These are phyloP conservation scores for Nemoura dubitans DNA, from an alignment of 2,888 invertebrate species.

Conservation along the genomic window DNA sequence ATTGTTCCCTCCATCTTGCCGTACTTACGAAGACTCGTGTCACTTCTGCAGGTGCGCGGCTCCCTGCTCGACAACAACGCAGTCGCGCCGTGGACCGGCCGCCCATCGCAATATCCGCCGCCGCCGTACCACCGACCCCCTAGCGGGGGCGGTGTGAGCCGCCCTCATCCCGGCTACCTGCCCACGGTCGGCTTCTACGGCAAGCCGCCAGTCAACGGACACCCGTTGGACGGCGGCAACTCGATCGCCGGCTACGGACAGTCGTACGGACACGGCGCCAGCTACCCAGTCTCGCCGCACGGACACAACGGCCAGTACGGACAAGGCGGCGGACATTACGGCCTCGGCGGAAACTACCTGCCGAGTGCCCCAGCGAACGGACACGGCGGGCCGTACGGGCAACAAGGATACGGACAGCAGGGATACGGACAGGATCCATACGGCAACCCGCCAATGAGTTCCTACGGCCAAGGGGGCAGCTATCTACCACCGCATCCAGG, in stretches of 20 bases:
- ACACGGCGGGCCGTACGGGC: neutral
- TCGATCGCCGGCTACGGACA: no score
- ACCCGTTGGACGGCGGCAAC: no score
- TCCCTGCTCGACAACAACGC: neutral
- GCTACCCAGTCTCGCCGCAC: constrained; percentile 12
- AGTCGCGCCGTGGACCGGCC: constrained; percentile 21
- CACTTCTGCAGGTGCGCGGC: no score
- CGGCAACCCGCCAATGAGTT: neutral
- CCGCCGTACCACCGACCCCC: neutral
- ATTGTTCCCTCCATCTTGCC: no score
- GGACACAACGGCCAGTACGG: constrained; percentile 35
- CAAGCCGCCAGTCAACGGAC: no score
- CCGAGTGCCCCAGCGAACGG: constrained; percentile 60
- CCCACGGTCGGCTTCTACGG: neutral
- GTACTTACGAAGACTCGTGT: no score
- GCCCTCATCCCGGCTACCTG: no score
- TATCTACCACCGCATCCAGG: neutral
- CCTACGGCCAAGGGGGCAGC: constrained; percentile 46
- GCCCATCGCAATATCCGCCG: neutral
- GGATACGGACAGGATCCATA: neutral
- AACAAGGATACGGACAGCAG: neutral
- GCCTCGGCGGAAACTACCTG: constrained; percentile 14
- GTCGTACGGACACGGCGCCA: no score
- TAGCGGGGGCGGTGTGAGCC: no score
- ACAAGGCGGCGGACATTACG: constrained; percentile 30